These are phyloP conservation scores for Mellilla xanthometata DNA, from an alignment of 2,888 invertebrate species.

Conservation along the genomic window DNA sequence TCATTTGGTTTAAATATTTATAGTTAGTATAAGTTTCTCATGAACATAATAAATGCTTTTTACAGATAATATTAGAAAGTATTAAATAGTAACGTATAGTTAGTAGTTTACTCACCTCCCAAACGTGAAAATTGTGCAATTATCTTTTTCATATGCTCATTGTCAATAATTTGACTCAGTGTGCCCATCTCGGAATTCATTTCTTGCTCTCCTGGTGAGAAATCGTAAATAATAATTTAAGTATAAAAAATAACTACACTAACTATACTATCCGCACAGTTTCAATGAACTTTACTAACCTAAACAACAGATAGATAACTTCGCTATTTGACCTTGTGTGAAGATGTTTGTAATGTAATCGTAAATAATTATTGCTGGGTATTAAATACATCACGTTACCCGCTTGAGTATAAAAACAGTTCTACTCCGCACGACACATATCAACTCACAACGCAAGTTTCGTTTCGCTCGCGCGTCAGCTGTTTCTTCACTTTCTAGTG, in stretches of 20 bases:
- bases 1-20: too few species aligned
- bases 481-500: too few species aligned
- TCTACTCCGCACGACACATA: too few species aligned
- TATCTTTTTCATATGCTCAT: constrained; percentile 63
- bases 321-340: constrained; percentile 10
- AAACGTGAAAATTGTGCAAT: constrained; percentile 67
- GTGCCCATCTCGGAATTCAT: constrained; percentile 46
- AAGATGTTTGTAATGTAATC: constrained; percentile 7
- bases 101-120: constrained; percentile 54
- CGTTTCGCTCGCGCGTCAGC: too few species aligned
- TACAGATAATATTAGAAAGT: too few species aligned
- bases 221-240: background rate
- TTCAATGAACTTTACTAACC: background rate
- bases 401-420: background rate
- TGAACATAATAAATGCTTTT: too few species aligned
- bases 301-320: constrained; percentile 5
- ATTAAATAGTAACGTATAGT: too few species aligned
- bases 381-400: constrained; percentile 10
- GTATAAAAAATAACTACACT: background rate
- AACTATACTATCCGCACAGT: background rate
- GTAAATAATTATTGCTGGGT: constrained; percentile 9
- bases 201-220: constrained; percentile 5
- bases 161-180: constrained; percentile 65
- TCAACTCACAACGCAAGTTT: too few species aligned
- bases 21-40: too few species aligned